A percentile compares a stretch with the other conserved stretches of the same genome.
phyloP scores from a whole-genome alignment of 2,113 vertebrate species.

The Acanthochromis polyacanthus region DNA sequence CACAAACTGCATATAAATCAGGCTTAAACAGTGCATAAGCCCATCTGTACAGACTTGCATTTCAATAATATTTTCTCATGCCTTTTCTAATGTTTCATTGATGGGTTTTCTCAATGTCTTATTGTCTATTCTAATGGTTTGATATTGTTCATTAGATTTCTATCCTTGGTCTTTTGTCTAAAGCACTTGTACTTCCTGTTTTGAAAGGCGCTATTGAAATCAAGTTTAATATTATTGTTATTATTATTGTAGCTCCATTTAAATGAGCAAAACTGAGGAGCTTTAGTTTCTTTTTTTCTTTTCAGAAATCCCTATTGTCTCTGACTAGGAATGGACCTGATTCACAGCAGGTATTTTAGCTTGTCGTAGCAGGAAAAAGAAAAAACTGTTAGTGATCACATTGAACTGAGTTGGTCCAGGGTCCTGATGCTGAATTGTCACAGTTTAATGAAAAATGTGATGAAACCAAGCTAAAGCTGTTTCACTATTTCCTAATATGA shows the following conservation, averaged over 20 bases:
- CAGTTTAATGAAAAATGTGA: not conserved
- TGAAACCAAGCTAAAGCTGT: not conserved
- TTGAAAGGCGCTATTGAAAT: too few relatives aligned
- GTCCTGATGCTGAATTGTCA: not conserved
- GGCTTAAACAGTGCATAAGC: too few relatives aligned
- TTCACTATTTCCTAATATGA: not conserved
- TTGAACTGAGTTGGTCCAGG: not conserved
- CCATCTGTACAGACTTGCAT: too few relatives aligned
- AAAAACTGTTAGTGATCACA: not conserved
- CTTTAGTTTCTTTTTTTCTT: too few relatives aligned
- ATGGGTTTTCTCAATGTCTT: too few relatives aligned
- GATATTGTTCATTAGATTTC: too few relatives aligned
- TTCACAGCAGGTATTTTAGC: not conserved
- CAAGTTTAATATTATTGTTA: too few relatives aligned
- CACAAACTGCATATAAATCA: not conserved
- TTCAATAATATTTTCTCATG: too few relatives aligned
- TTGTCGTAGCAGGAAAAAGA: not conserved
- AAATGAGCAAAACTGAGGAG: not conserved
- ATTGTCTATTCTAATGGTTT: too few relatives aligned
- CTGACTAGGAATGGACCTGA: not conserved
- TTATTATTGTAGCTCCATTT: not conserved
- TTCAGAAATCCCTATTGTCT: not conserved
- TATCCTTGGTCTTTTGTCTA: too few relatives aligned
- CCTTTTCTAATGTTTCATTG: too few relatives aligned
- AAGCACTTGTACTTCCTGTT: too few relatives aligned